A percentile compares a stretch with the other conserved stretches of the same genome.
Conservation (phyloP, 2,888 invertebrate genomes). For the Mesochorus sp. region DNA sequence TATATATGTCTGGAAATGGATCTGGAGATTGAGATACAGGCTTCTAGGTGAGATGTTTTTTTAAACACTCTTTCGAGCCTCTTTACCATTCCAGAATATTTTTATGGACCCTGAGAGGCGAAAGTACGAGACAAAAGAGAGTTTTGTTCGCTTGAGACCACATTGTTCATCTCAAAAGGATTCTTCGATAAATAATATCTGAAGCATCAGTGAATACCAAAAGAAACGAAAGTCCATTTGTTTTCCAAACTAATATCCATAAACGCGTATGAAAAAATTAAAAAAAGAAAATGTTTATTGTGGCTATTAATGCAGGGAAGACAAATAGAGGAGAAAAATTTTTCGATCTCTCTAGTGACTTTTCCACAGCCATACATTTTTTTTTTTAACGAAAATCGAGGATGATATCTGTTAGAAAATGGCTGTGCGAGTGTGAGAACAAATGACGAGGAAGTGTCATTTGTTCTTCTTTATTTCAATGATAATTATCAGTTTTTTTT, state of each 20-base stretch:
- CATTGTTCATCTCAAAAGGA: slow-evolving; percentile 16
- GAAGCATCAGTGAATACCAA: background rate
- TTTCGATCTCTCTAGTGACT: background rate
- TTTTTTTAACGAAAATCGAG: background rate
- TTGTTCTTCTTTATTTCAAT: background rate
- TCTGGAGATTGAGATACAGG: slow-evolving; percentile 40
- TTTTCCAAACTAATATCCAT: too few relatives aligned
- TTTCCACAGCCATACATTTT: background rate
- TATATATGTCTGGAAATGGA: slow-evolving; percentile 34
- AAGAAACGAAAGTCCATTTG: too few relatives aligned
- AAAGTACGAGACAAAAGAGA: slow-evolving; percentile 24
- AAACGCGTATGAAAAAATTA: too few relatives aligned
- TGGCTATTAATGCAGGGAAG: too few relatives aligned
- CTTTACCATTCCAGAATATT: slow-evolving; percentile 19
- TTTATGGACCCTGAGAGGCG: slow-evolving; percentile 32
- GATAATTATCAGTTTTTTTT: background rate
- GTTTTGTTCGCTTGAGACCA: background rate
- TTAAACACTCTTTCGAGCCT: slow-evolving; percentile 26
- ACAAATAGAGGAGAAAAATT: too few relatives aligned
- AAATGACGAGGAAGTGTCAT: background rate
- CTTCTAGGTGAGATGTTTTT: slow-evolving; percentile 34
- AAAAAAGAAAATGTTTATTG: too few relatives aligned
- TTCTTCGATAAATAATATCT: background rate
- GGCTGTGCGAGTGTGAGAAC: background rate
- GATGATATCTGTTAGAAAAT: background rate